Conservation (phyloP, 2,888 invertebrate species). For the Noctua fimbriata region DNA sequence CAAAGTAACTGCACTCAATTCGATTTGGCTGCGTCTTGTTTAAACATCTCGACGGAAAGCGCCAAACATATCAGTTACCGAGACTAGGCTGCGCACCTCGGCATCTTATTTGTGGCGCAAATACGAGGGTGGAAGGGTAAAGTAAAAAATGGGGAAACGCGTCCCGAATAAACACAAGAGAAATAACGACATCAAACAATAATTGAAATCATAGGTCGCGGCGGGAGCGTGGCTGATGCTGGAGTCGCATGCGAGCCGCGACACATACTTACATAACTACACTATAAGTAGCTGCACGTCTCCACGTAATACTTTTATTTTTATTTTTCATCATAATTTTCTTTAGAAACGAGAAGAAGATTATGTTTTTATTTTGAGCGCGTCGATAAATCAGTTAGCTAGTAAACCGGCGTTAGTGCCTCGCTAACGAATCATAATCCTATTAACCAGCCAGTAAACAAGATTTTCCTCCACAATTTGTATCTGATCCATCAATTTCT, state of each 20-base stretch:
- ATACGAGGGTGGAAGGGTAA: conserved; percentile 84
- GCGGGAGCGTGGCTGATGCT: conserved; percentile 72
- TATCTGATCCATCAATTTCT: conserved; percentile 64
- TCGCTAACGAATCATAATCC: conserved; percentile 61
- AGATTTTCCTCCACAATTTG: conserved; percentile 58
- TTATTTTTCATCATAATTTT: conserved; percentile 3
- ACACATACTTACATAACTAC: conserved; percentile 26
- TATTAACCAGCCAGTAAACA: conserved; percentile 65
- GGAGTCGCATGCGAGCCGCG: conserved; percentile 67
- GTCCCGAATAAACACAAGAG: conserved; percentile 87
- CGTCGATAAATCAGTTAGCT: conserved; percentile 4
- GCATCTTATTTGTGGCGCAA: conserved; percentile 82
- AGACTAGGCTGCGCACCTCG: conserved; percentile 80
- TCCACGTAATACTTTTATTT: conserved; percentile 6
- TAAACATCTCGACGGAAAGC: conserved; percentile 81
- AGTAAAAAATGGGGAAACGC: conserved; percentile 86
- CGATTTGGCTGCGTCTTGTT: conserved; percentile 81
- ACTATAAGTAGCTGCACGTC: conserved; percentile 20
- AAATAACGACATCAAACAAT: conserved; percentile 89
- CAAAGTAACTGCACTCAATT: conserved; percentile 83
- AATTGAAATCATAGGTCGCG: conserved; percentile 88
- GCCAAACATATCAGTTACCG: conserved; percentile 87
- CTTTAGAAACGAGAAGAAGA: neutral
- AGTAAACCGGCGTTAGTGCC: conserved; percentile 18
- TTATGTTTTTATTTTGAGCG: neutral